Conservation (phyloP, 2,888 invertebrate species). For the Sinodicranocentrus sp. region DNA sequence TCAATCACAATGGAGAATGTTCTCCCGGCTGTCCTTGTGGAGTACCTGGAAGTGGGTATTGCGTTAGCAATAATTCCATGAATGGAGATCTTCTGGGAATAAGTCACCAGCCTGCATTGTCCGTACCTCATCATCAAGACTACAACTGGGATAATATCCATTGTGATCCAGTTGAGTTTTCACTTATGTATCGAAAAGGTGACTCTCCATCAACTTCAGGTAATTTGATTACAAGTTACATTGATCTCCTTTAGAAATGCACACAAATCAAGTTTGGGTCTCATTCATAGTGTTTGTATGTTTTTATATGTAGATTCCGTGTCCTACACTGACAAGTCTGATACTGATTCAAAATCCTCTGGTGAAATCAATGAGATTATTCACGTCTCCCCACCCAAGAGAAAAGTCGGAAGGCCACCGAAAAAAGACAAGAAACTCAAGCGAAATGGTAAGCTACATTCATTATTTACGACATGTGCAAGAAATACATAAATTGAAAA, state of each 20-base stretch:
- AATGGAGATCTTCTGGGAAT: conserved; percentile 9
- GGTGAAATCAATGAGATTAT: conserved; percentile 63
- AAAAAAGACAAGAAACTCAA: conserved; percentile 76
- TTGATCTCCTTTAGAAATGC: too few species aligned
- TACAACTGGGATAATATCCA: conserved; percentile 74
- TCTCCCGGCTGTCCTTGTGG: conserved; percentile 57
- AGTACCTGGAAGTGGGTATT: background rate
- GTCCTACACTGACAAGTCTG: conserved; percentile 71
- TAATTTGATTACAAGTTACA: conserved; percentile 20
- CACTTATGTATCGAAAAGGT: conserved; percentile 65
- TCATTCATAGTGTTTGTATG: background rate
- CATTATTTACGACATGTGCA: too few species aligned
- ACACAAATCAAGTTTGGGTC: background rate
- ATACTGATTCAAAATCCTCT: conserved; percentile 75
- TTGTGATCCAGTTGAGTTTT: conserved; percentile 71
- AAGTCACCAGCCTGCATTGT: conserved; percentile 4
- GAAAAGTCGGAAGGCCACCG: conserved; percentile 76
- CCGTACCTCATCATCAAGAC: conserved; percentile 43
- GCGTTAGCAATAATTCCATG: background rate
- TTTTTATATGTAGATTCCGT: conserved; percentile 60
- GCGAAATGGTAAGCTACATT: conserved; percentile 74
- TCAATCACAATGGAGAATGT: conserved; percentile 41
- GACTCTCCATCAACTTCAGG: conserved; percentile 75
- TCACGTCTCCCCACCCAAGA: conserved; percentile 72
- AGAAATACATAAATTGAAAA: background rate